Percentiles rank a stretch among this genome's conserved stretches.
Conservation (phyloP, 1,140 invertebrate genomes). For the Potamilus streckersoni region DNA sequence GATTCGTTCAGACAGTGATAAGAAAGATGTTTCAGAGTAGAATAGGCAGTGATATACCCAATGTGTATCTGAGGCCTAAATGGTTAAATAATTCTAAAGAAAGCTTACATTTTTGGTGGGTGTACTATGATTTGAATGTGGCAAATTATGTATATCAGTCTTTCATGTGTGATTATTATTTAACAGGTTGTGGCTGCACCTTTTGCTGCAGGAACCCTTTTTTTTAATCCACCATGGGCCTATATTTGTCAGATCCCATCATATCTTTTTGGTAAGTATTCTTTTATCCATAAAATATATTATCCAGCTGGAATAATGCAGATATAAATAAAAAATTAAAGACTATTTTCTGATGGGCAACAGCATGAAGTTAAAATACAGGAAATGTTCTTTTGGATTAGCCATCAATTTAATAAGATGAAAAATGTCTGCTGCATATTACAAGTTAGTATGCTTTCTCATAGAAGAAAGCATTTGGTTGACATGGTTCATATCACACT, state of each 20-base stretch:
- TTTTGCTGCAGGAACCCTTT: conserved; percentile 89
- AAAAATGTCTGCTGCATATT: too few relatives aligned
- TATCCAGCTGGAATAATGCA: not conserved
- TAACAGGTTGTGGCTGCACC: conserved; percentile 85
- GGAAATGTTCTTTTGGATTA: too few relatives aligned
- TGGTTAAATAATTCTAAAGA: not conserved
- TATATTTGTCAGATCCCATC: conserved; percentile 72
- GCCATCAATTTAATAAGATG: too few relatives aligned
- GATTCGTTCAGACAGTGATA: too few relatives aligned
- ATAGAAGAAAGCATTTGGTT: too few relatives aligned
- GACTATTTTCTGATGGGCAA: not conserved
- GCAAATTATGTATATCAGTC: not conserved
- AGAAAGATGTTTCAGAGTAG: too few relatives aligned
- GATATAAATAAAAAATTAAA: not conserved
- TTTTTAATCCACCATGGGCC: conserved; percentile 83
- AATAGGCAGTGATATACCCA: too few relatives aligned
- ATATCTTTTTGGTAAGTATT: conserved; percentile 63
- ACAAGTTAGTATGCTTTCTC: too few relatives aligned
- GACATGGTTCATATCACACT: too few relatives aligned
- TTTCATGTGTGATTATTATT: conserved; percentile 22
- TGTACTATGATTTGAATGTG: not conserved
- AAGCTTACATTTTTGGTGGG: not conserved
- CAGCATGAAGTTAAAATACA: too few relatives aligned
- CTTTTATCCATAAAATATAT: not conserved
- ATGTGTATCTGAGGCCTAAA: not conserved